Evolutionary conservation across 1,140 invertebrate species (phyloP).

Genomic region (Notospermus geniculatus): DNA sequence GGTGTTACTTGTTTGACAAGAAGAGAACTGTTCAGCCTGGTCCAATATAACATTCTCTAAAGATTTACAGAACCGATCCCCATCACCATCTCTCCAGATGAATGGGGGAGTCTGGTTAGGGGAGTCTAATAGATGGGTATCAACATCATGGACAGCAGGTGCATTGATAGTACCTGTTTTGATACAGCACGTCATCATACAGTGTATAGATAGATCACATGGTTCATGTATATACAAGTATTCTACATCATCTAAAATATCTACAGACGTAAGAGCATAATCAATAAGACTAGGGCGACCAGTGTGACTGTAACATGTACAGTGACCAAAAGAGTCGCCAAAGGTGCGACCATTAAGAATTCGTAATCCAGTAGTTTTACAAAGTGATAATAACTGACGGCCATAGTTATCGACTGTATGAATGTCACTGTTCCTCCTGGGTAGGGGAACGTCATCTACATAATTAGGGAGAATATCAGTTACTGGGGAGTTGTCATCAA

Average conservation of each 20-base stretch:
- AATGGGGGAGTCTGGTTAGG: too few species aligned
- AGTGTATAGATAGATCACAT: conserved; percentile 1
- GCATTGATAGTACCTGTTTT: not conserved
- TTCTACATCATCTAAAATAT: not conserved
- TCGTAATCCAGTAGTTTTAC: conserved; percentile 1
- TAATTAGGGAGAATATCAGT: not conserved
- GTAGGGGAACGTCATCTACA: not conserved
- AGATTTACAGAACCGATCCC: not conserved
- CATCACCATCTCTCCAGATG: conserved; percentile 2
- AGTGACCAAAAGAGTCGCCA: conserved; percentile 2
- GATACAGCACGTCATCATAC: not conserved
- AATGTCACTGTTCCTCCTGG: not conserved
- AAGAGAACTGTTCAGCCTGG: not conserved
- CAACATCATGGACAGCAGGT: not conserved
- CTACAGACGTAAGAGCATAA: conserved; percentile 1
- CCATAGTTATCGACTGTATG: not conserved
- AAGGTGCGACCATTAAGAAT: conserved; percentile 7
- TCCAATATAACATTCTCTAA: not conserved
- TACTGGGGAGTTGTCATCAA: not conserved
- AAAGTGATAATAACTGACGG: not conserved
- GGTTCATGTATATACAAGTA: conserved; percentile 1
- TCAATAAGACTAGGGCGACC: conserved; percentile 3
- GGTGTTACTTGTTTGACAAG: not conserved
- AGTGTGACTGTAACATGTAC: conserved; percentile 1
- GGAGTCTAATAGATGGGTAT: not conserved